Evolutionary conservation across 2,888 invertebrate species (phyloP).

Genomic region (Chymomyza amoena): DNA sequence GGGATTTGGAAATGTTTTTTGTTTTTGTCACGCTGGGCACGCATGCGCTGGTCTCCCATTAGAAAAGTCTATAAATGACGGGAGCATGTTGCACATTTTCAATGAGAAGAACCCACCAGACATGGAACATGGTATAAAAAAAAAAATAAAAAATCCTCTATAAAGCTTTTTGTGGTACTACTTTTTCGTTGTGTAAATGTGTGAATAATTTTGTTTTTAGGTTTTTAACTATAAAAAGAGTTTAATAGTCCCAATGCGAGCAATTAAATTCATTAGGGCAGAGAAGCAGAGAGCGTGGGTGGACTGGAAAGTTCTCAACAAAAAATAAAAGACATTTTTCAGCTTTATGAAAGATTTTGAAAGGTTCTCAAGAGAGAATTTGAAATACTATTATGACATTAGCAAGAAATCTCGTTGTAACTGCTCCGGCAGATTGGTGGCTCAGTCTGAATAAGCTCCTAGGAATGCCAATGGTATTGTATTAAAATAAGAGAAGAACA

Average conservation of each 20-base stretch:
- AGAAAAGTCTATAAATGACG: background rate
- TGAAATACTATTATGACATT: no score
- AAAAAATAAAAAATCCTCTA: conserved; percentile 22
- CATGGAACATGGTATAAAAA: background rate
- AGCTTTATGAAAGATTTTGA: no score
- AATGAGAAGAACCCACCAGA: conserved; percentile 32
- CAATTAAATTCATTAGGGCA: conserved; percentile 57
- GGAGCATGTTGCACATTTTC: conserved; percentile 44
- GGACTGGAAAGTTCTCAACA: no score
- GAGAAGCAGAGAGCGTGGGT: background rate
- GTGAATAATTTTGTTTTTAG: conserved; percentile 29
- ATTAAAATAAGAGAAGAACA: no score
- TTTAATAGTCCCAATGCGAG: conserved; percentile 64
- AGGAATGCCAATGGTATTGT: no score
- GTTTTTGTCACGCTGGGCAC: conserved; percentile 2
- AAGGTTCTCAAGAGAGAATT: no score
- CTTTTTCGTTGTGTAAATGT: conserved; percentile 33
- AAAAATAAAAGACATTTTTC: no score
- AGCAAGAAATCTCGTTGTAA: no score
- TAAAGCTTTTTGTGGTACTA: conserved; percentile 39
- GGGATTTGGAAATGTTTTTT: background rate
- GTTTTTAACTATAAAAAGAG: background rate
- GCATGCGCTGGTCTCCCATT: conserved; percentile 11
- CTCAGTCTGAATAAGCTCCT: no score
- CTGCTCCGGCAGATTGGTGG: no score